phyloP scores from a whole-genome alignment of 2,888 invertebrate species.

The Acleris emargana region DNA sequence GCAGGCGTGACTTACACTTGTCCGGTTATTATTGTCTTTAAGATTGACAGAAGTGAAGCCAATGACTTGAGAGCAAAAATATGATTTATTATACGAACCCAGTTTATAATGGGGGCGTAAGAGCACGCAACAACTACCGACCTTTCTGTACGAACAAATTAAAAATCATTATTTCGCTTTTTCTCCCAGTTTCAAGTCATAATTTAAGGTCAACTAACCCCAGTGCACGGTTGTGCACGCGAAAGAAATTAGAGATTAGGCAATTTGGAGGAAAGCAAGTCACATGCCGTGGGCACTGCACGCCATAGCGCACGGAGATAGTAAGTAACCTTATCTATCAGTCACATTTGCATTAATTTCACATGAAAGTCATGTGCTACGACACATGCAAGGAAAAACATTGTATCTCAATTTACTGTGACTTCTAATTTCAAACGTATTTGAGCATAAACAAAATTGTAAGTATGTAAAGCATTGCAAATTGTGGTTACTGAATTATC shows the following conservation, averaged over 20 bases:
- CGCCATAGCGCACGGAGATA: neutral
- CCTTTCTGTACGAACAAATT: slow-evolving; percentile 1
- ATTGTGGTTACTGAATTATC: too few relatives aligned
- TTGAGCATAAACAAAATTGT: too few relatives aligned
- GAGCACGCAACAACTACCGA: slow-evolving; percentile 6
- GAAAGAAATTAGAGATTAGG: slow-evolving; percentile 31
- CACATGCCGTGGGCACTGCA: slow-evolving; percentile 7
- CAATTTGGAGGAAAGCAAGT: slow-evolving; percentile 12
- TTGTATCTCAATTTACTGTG: too few relatives aligned
- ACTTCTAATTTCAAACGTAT: too few relatives aligned
- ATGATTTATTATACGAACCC: slow-evolving; percentile 2
- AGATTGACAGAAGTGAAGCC: neutral
- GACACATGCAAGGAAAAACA: too few relatives aligned
- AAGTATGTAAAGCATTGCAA: too few relatives aligned
- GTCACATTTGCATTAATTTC: too few relatives aligned
- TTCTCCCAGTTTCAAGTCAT: slow-evolving; percentile 12
- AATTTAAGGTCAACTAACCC: slow-evolving; percentile 11
- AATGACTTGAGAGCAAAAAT: neutral
- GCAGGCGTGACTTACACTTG: too few relatives aligned
- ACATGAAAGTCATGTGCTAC: too few relatives aligned
- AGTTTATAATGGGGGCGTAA: slow-evolving; percentile 3
- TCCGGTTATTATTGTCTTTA: too few relatives aligned
- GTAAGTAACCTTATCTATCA: neutral
- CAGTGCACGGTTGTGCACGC: slow-evolving; percentile 21
- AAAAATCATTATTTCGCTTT: slow-evolving; percentile 14